Conservation (phyloP, 1,140 invertebrate species). For the Drosophila pachea region DNA sequence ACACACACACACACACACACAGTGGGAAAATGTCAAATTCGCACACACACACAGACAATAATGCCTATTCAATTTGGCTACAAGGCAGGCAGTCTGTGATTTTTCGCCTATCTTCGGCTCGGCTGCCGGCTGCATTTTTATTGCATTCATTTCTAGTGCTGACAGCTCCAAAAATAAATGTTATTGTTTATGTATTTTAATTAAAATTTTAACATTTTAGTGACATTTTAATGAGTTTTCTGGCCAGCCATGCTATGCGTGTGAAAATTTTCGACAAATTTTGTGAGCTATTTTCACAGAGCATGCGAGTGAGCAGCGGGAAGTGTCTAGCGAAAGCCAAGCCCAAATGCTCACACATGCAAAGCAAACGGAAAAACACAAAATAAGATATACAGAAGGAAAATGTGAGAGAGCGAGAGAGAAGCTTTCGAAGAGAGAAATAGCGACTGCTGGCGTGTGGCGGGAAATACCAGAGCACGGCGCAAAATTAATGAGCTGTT, state of each 20-base stretch:
- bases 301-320: constrained; percentile 26
- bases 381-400: not conserved
- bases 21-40: constrained; percentile 23
- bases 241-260: constrained; percentile 17
- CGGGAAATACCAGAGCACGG: constrained; percentile 28
- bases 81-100: not conserved
- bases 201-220: constrained; percentile 71
- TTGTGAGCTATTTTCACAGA: constrained; percentile 46
- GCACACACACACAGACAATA: constrained; percentile 1
- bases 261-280: constrained; percentile 48
- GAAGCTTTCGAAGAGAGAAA: not conserved
- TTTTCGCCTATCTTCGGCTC: constrained; percentile 15
- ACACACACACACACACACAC: constrained; percentile 22
- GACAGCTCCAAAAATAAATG: constrained; percentile 44
- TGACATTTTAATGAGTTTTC: constrained; percentile 73
- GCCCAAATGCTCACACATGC: constrained; percentile 40
- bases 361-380: not conserved
- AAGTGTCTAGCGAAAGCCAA: constrained; percentile 46
- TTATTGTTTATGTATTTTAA: constrained; percentile 75
- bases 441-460: not conserved
- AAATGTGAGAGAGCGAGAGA: not conserved
- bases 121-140: constrained; percentile 23
- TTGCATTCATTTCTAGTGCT: constrained; percentile 53
- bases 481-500: constrained; percentile 72
- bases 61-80: constrained; percentile 15